These are phyloP conservation scores for Hemibagrus guttatus DNA, from an alignment of 2,797 vertebrate species.

Conservation along the genomic window DNA sequence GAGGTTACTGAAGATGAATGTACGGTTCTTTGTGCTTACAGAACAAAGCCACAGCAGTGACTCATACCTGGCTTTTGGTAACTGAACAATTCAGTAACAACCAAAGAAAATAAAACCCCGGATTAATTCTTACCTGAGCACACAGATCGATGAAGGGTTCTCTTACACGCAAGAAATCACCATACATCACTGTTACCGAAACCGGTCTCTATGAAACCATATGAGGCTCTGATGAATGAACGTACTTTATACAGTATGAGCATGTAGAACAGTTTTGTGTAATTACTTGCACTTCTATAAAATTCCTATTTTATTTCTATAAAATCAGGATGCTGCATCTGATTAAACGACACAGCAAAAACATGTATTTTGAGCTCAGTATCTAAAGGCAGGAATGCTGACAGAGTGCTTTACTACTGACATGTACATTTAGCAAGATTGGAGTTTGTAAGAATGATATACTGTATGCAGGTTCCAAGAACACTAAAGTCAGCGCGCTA, in stretches of 20 bases:
- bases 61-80: neutral
- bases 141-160: conserved; percentile 13
- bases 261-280: neutral
- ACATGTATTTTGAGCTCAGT: neutral
- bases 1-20: neutral
- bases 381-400: neutral
- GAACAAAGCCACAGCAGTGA: conserved; percentile 15
- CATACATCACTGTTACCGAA: neutral
- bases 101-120: neutral
- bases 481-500: neutral
- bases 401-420: neutral
- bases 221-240: too few relatives aligned
- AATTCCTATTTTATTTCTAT: too few relatives aligned
- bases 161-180: neutral
- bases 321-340: neutral
- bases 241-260: neutral
- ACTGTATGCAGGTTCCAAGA: neutral
- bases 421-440: neutral
- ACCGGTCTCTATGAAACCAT: neutral
- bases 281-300: neutral
- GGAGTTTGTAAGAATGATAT: neutral
- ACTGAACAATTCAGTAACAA: neutral
- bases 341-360: neutral
- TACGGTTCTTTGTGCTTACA: neutral
- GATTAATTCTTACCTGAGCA: neutral